Evolutionary conservation across 2,888 invertebrate genomes (phyloP).

Genomic region (Charanyca ferruginea): DNA sequence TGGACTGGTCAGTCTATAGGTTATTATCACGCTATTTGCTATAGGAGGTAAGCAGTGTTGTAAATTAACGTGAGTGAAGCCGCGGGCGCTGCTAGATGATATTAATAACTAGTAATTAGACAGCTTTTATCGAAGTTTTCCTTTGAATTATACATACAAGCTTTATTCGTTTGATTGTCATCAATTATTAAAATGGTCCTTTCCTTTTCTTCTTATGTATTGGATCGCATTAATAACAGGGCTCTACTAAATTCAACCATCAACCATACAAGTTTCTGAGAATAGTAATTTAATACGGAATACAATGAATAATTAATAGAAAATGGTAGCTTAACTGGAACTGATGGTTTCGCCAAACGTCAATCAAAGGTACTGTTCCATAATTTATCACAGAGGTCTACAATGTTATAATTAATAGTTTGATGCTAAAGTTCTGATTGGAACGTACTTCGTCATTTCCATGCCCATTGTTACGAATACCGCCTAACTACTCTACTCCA

Average conservation of each 20-base stretch:
- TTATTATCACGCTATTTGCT: too few species aligned
- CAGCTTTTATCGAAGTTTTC: neutral
- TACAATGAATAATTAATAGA: slow-evolving; percentile 61
- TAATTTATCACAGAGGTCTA: slow-evolving; percentile 64
- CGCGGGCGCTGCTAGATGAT: too few species aligned
- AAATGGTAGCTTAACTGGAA: slow-evolving; percentile 58
- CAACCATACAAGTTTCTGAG: slow-evolving; percentile 6
- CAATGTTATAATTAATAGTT: slow-evolving; percentile 69
- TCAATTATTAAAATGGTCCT: neutral
- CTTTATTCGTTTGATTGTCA: neutral
- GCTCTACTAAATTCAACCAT: slow-evolving; percentile 27
- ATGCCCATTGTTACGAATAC: slow-evolving; percentile 23
- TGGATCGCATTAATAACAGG: slow-evolving; percentile 14
- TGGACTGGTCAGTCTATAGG: too few species aligned
- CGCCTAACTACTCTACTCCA: neutral
- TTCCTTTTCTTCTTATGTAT: slow-evolving; percentile 2
- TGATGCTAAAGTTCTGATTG: slow-evolving; percentile 64
- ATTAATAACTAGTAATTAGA: neutral
- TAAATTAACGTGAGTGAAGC: too few species aligned
- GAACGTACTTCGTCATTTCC: slow-evolving; percentile 56
- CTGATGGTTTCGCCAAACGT: slow-evolving; percentile 62
- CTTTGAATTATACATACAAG: neutral
- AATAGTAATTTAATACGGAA: slow-evolving; percentile 50
- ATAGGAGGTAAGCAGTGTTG: too few species aligned
- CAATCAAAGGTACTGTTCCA: slow-evolving; percentile 63